A percentile compares a stretch with the other conserved stretches of the same genome.
Conservation (phyloP, 2,888 invertebrate species). For the Geophilus truncorum region DNA sequence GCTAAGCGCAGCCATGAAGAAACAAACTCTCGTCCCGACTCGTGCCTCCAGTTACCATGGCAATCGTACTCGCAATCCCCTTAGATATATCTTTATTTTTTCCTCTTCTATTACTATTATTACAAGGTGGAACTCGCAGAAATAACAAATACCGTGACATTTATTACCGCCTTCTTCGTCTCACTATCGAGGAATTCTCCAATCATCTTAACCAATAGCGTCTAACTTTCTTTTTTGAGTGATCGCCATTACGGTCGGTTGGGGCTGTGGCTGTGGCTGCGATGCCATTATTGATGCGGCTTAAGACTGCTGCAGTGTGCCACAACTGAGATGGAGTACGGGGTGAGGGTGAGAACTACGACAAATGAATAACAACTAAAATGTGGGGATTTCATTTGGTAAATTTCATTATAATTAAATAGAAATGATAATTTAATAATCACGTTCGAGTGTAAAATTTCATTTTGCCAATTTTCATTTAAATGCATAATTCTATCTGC, state of each 20-base stretch:
- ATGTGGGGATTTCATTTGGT: not conserved
- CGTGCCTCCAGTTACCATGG: not conserved
- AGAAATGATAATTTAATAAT: not conserved
- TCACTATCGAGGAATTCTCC: not conserved
- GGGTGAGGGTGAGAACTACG: too few relatives aligned
- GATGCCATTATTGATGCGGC: not conserved
- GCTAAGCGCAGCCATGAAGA: conserved; percentile 1
- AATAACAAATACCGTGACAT: not conserved
- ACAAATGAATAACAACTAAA: not conserved
- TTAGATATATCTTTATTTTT: not conserved
- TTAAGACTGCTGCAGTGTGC: too few relatives aligned
- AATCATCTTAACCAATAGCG: not conserved
- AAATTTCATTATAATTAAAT: too few relatives aligned
- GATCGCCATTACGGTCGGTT: not conserved
- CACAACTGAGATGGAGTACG: too few relatives aligned
- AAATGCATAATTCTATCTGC: not conserved
- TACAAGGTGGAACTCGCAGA: not conserved
- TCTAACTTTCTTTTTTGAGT: not conserved
- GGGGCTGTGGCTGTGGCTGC: not conserved
- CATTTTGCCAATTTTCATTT: not conserved
- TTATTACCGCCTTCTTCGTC: not conserved
- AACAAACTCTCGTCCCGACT: not conserved
- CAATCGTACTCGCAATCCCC: not conserved
- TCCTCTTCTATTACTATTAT: not conserved
- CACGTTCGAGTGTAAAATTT: not conserved